A percentile compares a stretch with the other conserved stretches of the same genome.
These are phyloP conservation scores for Nasonia vitripennis DNA, from an alignment of 1,140 invertebrate species.

Conservation along the genomic window DNA sequence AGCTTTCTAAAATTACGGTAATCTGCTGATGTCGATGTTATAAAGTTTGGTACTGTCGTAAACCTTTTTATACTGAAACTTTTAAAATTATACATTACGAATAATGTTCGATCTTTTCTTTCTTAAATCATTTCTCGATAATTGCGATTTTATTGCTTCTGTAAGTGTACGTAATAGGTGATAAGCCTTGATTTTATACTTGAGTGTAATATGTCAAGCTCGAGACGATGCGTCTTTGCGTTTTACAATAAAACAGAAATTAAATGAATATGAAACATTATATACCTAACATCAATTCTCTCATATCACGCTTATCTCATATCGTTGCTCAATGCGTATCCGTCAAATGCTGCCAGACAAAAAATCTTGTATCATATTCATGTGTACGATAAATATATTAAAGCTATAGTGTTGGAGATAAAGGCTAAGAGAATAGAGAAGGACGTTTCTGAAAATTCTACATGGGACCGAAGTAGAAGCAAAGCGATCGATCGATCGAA, in stretches of 20 bases:
- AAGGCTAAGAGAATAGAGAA: conserved; percentile 9
- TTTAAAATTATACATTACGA: conserved; percentile 37
- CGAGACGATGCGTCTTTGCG: conserved; percentile 41
- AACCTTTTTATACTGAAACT: conserved; percentile 49
- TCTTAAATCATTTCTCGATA: conserved; percentile 23
- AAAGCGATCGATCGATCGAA: conserved; percentile 31
- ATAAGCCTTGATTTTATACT: conserved; percentile 45
- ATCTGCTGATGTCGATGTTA: conserved; percentile 35
- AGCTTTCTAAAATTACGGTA: neutral
- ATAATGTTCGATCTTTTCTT: conserved; percentile 30
- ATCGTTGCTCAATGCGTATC: conserved; percentile 63
- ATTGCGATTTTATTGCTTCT: conserved; percentile 38
- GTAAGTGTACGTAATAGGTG: conserved; percentile 41
- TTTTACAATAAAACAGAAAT: conserved; percentile 58
- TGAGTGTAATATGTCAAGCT: conserved; percentile 41
- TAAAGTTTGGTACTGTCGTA: conserved; percentile 34
- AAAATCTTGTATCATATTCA: conserved; percentile 61
- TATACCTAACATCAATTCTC: conserved; percentile 47
- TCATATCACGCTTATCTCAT: conserved; percentile 67
- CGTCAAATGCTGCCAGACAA: conserved; percentile 57
- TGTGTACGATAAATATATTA: conserved; percentile 59
- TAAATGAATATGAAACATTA: conserved; percentile 26
- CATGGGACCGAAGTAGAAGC: conserved; percentile 49
- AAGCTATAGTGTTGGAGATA: conserved; percentile 29
- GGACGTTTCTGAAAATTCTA: conserved; percentile 44